phyloP scores from a whole-genome alignment of 2,797 vertebrate genomes.

The Uromys caudimaculatus region DNA sequence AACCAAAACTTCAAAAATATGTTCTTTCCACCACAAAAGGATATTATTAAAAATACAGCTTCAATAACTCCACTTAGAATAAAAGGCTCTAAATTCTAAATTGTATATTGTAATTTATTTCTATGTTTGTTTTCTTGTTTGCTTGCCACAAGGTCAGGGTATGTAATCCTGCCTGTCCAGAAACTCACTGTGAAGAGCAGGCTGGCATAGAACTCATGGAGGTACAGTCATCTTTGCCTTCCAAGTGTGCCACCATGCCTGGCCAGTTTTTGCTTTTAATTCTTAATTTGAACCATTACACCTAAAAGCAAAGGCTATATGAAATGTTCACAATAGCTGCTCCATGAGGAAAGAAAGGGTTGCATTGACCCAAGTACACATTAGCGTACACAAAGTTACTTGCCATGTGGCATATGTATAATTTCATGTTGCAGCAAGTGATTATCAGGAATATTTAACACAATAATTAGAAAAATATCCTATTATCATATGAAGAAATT shows the following conservation, averaged over 20 bases:
- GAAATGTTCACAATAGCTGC: background rate
- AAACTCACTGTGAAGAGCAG: background rate
- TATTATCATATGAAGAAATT: background rate
- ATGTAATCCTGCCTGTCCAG: background rate
- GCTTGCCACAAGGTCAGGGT: background rate
- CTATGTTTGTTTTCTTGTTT: background rate
- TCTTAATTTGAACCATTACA: background rate
- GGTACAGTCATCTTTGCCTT: background rate
- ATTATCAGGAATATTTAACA: background rate
- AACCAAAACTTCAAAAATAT: background rate
- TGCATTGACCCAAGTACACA: background rate
- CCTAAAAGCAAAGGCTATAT: background rate
- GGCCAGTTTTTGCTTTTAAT: background rate
- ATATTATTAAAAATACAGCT: background rate
- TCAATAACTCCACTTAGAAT: background rate
- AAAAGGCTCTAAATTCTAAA: background rate
- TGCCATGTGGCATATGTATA: background rate
- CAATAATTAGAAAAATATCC: background rate
- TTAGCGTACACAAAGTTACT: background rate
- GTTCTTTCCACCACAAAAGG: background rate
- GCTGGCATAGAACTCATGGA: background rate
- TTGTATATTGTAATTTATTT: background rate
- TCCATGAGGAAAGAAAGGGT: fast-evolving
- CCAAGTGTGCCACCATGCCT: background rate
- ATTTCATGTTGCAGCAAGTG: background rate